Evolutionary conservation across 2,888 invertebrate species (phyloP), one percentile per base, ranked within the genome.

Genomic region (Cheilosia vulpina): DNA sequence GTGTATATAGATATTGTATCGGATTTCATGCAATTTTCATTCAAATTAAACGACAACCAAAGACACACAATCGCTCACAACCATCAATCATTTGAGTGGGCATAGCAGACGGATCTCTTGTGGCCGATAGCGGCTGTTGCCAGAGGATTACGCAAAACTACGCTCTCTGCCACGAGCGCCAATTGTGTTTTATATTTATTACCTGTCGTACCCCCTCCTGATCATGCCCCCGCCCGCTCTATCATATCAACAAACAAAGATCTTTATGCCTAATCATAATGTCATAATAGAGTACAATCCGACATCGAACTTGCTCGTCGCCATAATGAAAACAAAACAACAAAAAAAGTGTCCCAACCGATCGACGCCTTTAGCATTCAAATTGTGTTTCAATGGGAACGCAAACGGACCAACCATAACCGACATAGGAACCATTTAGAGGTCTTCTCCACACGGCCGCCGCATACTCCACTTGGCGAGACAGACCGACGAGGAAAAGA

Each of bases 201-300:
- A 65, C 47, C 60, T n/a, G 15, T 21, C 52, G 3, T 50, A 50
- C 50, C 55, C 24, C 2, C 7, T 66, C 34, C 19, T 41, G 31
- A 31, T 31, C 7, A 27, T 27, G 7, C 7, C 38, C 58, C 24
- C 24, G 41, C 27, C 27, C 27, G 27, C 7, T 9, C 15, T 19
- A 31, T 50, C 53, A 43, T 63, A 76, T 80, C 80, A 72, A 76
- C 75, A 79, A 71, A 80, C 75, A 80, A 80, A 72, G 72, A 72
- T 85, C 77, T 68, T 71, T 77, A 81, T 90, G 91, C 91, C 91
- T 91, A 91, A 91, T 91, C 91, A 91, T 90, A 91, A 90, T 91
- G 91, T 91, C 91, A 91, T 90, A 91, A 90, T 90, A 80, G 68
- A 66, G 69, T 27, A 21, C 65, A 72, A 71, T 13, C 43, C 52